Base-by-base conservation (phyloP, 2,113 vertebrate species). In the Ictalurus furcatus region DNA sequence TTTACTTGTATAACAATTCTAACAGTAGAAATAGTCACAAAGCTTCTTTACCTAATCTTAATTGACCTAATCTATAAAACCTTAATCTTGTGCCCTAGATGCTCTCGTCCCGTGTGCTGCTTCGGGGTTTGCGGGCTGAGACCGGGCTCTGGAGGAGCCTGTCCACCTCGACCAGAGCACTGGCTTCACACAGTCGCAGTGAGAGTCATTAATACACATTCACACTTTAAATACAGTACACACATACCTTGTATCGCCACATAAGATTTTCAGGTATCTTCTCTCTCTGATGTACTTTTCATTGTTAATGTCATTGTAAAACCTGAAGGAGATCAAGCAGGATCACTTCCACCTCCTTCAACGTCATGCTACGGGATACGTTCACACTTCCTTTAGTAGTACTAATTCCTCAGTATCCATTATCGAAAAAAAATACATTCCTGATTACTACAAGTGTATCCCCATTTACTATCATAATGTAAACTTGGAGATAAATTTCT, bases 81-180 rank as follows among this genome's bases (percentile, higher is more conserved):
- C 59, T 21, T 21, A 2, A 6, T 30, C 28, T 58, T 48, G 21
- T 80, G 82, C 48, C 85, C 58, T 76, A 93, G 92, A 93, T 92
- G 91, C 82, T 93, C 63, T 58, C 85, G n/a, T 91, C 88, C 61
- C 63, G 89, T n/a, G 86, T 89, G 48, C 85, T 91, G 85, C 89
- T 89, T 21, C 89, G 88, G n/a, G 90, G 91, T 44, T 82, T 93
- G 48, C 90, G 85, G 87, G 78, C 63, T 56, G 71, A 88, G 88
- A 58, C 56, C 9, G 65, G 69, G 16, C 48, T 90, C 40, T 92
- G 91, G 92, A 92, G 91, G 80, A 86, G 87, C n/a, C 37, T 93
- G 83, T 90, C 89, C 73, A 92, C 90, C 61, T 89, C 92, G 67
- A 88, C 88, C 44, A 59, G 63, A 6, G 78, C 82, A 6, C 85